These are phyloP conservation scores for Lochmaea crataegi DNA, from an alignment of 2,888 invertebrate species.

Conservation along the genomic window DNA sequence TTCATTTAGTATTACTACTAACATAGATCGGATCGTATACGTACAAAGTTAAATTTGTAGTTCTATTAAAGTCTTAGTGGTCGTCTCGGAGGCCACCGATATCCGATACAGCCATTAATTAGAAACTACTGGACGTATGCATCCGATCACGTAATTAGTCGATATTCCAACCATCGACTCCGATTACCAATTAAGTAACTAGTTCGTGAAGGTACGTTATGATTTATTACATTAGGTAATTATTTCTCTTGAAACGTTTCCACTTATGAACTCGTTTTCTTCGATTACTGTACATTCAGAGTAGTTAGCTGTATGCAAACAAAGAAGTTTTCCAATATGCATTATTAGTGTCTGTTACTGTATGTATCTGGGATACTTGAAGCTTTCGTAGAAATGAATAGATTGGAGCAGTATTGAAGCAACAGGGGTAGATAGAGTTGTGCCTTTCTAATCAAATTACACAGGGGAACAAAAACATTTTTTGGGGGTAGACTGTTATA, in stretches of 20 bases:
- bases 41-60: not conserved
- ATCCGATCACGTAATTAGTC: constrained; percentile 34
- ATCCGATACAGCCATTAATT: constrained; percentile 14
- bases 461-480: no score
- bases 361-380: no score
- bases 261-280: not conserved
- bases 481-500: no score
- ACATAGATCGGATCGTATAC: not conserved
- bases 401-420: no score
- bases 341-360: no score
- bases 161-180: constrained; percentile 16
- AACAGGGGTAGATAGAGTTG: no score
- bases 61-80: not conserved
- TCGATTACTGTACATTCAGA: not conserved
- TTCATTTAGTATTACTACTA: not conserved
- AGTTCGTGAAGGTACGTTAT: constrained; percentile 7
- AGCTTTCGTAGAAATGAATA: no score
- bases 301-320: no score
- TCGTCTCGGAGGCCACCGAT: not conserved
- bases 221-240: constrained; percentile 26
- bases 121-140: constrained; percentile 13
- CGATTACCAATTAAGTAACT: constrained; percentile 24
- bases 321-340: no score
- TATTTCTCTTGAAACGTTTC: constrained; percentile 16
- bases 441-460: no score